These are phyloP conservation scores for Beroe ovata DNA, from an alignment of 37 sponge, comb jelly and placozoan species.

Conservation along the genomic window DNA sequence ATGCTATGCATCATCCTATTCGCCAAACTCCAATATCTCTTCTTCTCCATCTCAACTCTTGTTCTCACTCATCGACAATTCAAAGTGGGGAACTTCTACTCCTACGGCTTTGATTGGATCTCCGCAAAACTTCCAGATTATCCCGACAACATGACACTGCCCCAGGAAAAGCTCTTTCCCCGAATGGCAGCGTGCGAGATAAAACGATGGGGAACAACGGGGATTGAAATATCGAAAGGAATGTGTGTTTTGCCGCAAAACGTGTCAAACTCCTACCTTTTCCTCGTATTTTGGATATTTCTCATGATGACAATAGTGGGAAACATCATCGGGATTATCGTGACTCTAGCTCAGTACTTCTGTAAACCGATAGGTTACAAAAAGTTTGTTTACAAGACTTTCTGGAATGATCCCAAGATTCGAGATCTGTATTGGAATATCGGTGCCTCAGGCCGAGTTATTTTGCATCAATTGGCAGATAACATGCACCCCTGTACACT, in stretches of 20 bases:
- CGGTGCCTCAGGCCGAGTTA: conserved; percentile 17
- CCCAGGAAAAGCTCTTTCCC: conserved; percentile 14
- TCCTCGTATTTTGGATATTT: conserved; percentile 38
- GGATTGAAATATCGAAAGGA: neutral
- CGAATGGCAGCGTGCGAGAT: conserved; percentile 30
- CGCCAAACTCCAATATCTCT: conserved; percentile 20
- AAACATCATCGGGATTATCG: conserved; percentile 13
- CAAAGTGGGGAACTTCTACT: neutral
- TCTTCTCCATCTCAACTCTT: neutral
- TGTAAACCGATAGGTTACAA: neutral
- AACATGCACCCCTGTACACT: conserved; percentile 23
- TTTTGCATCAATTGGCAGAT: conserved; percentile 33
- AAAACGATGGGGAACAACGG: conserved; percentile 8
- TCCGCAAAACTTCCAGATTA: neutral
- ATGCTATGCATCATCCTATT: conserved; percentile 11
- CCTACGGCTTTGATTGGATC: conserved; percentile 27
- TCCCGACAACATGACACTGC: neutral
- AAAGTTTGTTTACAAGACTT: neutral
- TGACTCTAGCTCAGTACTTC: conserved; percentile 11
- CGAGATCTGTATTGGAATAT: conserved; percentile 22
- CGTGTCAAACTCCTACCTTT: conserved; percentile 27
- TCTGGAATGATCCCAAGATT: conserved; percentile 33
- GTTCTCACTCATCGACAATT: neutral
- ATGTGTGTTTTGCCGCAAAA: conserved; percentile 39
- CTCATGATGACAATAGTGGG: conserved; percentile 34